Evolutionary conservation across 2,113 vertebrate genomes (phyloP).

Genomic region (Carassius gibelio): DNA sequence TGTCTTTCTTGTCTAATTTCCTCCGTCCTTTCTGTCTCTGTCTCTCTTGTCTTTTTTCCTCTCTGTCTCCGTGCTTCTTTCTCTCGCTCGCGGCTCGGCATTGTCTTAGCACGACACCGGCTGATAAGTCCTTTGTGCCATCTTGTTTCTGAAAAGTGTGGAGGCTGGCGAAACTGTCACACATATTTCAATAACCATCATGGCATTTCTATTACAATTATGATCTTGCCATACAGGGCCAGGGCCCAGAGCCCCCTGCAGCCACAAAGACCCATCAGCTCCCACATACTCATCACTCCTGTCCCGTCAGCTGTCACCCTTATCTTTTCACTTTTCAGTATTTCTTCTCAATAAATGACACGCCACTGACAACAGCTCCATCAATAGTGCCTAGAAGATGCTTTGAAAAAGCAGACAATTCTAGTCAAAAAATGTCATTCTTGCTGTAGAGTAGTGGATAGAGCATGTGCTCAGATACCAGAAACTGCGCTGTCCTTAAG

Average conservation of each 20-base stretch:
- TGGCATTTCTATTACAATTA: conserved; percentile 74
- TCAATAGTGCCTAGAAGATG: conserved; percentile 13
- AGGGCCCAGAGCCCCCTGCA: conserved; percentile 43
- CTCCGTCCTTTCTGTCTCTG: conserved; percentile 13
- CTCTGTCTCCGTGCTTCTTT: not conserved
- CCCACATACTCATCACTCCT: conserved; percentile 60
- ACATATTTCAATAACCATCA: conserved; percentile 64
- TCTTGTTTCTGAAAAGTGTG: conserved; percentile 61
- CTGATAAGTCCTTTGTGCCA: conserved; percentile 73
- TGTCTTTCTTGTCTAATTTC: conserved; percentile 47
- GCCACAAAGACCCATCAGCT: conserved; percentile 62
- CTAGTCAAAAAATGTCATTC: not conserved
- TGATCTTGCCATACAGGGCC: conserved; percentile 61
- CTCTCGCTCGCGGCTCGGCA: conserved; percentile 61
- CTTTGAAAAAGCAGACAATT: conserved; percentile 18
- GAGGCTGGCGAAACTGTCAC: conserved; percentile 59
- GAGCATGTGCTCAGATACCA: not conserved
- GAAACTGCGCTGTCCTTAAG: not conserved
- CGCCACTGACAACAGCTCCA: conserved; percentile 26
- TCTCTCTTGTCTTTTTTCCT: conserved; percentile 5
- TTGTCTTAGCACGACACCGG: conserved; percentile 65
- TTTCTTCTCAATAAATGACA: conserved; percentile 22
- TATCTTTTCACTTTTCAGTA: conserved; percentile 38
- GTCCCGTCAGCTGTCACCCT: conserved; percentile 63
- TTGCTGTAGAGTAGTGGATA: not conserved